These are phyloP conservation scores for Sepioteuthis lessoniana DNA, from an alignment of 2,888 invertebrate genomes.

Conservation along the genomic window DNA sequence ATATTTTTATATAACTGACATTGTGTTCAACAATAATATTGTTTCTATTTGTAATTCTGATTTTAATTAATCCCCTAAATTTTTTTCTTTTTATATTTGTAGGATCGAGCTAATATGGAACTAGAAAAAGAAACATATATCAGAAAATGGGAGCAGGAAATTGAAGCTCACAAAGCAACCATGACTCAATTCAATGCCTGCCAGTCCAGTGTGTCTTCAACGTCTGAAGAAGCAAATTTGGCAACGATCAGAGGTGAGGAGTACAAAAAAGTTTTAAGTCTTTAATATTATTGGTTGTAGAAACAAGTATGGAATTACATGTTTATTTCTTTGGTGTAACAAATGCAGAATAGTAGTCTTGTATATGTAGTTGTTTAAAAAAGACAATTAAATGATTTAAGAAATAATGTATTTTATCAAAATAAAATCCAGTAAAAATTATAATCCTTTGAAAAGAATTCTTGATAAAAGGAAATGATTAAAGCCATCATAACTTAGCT, in stretches of 20 bases:
- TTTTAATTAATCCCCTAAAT: background rate
- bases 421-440: no score
- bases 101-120: conserved; percentile 73
- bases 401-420: no score
- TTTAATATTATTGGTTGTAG: background rate
- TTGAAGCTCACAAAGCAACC: conserved; percentile 82
- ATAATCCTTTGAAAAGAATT: no score
- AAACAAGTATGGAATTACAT: background rate
- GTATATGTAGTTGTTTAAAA: no score
- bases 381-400: no score
- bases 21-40: background rate
- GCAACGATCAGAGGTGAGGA: conserved; percentile 91
- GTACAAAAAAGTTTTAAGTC: conserved; percentile 55
- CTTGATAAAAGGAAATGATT: no score
- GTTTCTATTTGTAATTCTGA: background rate
- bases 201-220: conserved; percentile 70
- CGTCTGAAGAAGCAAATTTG: conserved; percentile 85
- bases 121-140: conserved; percentile 71
- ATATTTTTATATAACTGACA: background rate
- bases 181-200: conserved; percentile 73
- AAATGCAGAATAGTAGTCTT: background rate
- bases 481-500: no score
- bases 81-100: conserved; percentile 48
- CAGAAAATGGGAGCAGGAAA: conserved; percentile 72
- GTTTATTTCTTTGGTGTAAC: background rate